phyloP scores from a whole-genome alignment of 2,888 invertebrate genomes.

The Scaptomyza flava region DNA sequence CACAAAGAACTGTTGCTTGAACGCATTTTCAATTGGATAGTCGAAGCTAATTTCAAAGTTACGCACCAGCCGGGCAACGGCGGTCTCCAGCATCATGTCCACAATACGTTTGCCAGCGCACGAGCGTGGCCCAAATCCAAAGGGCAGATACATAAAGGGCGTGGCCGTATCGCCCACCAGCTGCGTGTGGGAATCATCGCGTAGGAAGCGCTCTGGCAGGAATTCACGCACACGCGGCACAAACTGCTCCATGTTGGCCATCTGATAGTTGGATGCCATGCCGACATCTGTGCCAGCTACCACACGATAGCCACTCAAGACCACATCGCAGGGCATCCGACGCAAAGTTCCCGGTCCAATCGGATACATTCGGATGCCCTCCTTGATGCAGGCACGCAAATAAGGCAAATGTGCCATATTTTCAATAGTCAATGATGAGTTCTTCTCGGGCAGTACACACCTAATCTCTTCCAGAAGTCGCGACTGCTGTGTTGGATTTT shows the following conservation, averaged over 20 bases:
- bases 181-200: constrained; percentile 55
- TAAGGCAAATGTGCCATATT: constrained; percentile 86
- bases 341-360: constrained; percentile 87
- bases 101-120: constrained; percentile 91
- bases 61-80: constrained; percentile 84
- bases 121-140: constrained; percentile 84
- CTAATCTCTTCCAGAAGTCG: constrained; percentile 87
- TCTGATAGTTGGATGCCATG: constrained; percentile 88
- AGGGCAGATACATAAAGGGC: constrained; percentile 81
- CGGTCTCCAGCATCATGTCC: constrained; percentile 88
- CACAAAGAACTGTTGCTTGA: constrained; percentile 77
- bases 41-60: constrained; percentile 84
- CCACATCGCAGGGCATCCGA: constrained; percentile 86
- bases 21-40: constrained; percentile 81
- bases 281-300: constrained; percentile 89
- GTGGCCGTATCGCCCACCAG: constrained; percentile 60
- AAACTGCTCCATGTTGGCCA: constrained; percentile 87
- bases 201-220: constrained; percentile 91
- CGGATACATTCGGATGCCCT: constrained; percentile 88
- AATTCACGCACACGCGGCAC: constrained; percentile 88
- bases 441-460: constrained; percentile 83
- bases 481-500: constrained; percentile 87
- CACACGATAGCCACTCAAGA: constrained; percentile 87
- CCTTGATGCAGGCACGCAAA: constrained; percentile 90
- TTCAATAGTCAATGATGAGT: constrained; percentile 83